Evolutionary conservation across 2,888 invertebrate species (phyloP).

Genomic region (Bedellia somnulentella): DNA sequence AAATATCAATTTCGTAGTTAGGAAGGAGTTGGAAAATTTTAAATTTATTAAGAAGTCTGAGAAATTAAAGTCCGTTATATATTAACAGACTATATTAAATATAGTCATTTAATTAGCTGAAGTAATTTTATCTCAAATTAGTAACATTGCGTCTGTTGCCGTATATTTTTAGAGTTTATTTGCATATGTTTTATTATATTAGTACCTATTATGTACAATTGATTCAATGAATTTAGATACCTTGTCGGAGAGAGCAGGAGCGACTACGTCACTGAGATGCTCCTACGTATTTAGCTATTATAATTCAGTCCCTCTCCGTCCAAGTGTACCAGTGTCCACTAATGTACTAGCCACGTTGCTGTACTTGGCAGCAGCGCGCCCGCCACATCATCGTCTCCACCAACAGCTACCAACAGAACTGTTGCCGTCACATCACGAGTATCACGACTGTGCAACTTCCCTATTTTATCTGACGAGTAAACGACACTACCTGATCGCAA

Average conservation of each 20-base stretch:
- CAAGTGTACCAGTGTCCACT: constrained; percentile 51
- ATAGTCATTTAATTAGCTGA: constrained; percentile 39
- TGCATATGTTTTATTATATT: neutral
- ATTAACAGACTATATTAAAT: constrained; percentile 36
- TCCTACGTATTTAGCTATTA: constrained; percentile 9
- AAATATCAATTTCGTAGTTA: constrained; percentile 49
- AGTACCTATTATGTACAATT: neutral
- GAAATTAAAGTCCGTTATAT: constrained; percentile 28
- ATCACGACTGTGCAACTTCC: too few species aligned
- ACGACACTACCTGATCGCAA: too few species aligned
- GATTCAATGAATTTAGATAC: constrained; percentile 8
- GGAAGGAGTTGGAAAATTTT: constrained; percentile 42
- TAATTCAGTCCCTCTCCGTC: constrained; percentile 48
- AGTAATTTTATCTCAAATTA: constrained; percentile 41
- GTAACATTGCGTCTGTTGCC: too few species aligned
- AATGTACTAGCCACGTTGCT: too few species aligned
- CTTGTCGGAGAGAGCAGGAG: neutral
- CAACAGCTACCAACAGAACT: too few species aligned
- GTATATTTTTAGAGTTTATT: neutral
- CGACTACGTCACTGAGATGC: neutral
- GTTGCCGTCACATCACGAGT: too few species aligned
- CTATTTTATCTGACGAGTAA: too few species aligned
- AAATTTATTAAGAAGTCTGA: constrained; percentile 45
- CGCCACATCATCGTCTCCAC: too few species aligned
- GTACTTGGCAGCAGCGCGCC: too few species aligned